Base-by-base conservation (phyloP, 2,113 vertebrate species). In the Cariama cristata region DNA sequence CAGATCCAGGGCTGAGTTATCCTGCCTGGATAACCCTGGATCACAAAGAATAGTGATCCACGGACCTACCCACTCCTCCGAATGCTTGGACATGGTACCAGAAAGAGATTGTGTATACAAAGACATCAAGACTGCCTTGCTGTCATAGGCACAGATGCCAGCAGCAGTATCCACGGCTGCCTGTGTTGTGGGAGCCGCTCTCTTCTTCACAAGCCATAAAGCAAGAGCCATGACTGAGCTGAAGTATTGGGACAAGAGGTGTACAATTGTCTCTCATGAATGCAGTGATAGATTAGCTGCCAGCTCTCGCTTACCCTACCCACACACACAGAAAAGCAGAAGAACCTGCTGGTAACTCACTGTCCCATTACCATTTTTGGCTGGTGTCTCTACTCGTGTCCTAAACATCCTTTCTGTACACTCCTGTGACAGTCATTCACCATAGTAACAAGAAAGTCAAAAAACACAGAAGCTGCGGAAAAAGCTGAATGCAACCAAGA, bases 371-470 rank as follows among this genome's bases (percentile, higher is more conserved):
- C 47, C 33, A 38, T 53, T 96, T 82, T 72, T 91, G 76, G 83
- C 88, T 94, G 28, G 60, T 86, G 45, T 35, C 72, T 92, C 79
- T 26, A 17, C 24, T 84, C 5, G 0, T 64, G 60, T 49, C 86
- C 94, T 79, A 11, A 81, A 52, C 86, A 52, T 56, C 88, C 72
- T 75, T 74, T 62, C 68, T 52, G n/a, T 73, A 55, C 71, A 6
- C 62, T 83, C 59, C 92, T 69, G 74, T 96, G 88, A 40, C 85
- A 75, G 45, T 28, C 84, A 67, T 32, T 86, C 82, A 77, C 92
- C 94, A 77, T n/a, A 92, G 86, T 50, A 93, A 95, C 93, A 45
- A 45, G 67, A 90, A 88, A 77, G 79, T 74, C 55, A 77, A 84
- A 82, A 88, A 77, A 77, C 59, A 74, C 63, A 84, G 81, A 86